A percentile compares a stretch with the other conserved stretches of the same genome.
These are phyloP conservation scores for Panthera tigris DNA, from an alignment of 2,113 vertebrate species.

Conservation along the genomic window DNA sequence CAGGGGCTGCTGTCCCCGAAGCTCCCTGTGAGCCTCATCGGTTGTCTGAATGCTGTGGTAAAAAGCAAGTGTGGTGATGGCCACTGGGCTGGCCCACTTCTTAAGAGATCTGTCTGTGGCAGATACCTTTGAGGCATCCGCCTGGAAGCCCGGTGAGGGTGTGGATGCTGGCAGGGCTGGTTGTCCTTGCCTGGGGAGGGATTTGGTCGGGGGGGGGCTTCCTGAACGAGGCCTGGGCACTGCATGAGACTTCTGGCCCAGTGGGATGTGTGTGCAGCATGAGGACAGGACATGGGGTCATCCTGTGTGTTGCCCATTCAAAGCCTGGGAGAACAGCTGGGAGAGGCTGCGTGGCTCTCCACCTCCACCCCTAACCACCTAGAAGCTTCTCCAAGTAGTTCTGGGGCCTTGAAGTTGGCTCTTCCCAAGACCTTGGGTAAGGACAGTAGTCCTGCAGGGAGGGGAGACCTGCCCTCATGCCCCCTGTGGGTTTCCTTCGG, in stretches of 20 bases:
- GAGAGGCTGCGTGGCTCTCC: not conserved
- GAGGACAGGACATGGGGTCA: rapidly evolving
- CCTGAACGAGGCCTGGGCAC: no score
- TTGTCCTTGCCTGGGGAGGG: no score
- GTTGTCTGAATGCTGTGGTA: not conserved
- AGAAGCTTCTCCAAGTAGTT: not conserved
- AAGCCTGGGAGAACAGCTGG: not conserved
- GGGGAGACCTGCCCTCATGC: not conserved
- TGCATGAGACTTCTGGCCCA: not conserved
- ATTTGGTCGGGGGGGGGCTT: no score
- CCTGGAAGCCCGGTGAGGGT: not conserved
- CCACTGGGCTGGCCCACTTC: not conserved
- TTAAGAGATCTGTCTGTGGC: not conserved
- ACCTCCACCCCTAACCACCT: rapidly evolving
- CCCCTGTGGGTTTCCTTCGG: not conserved
- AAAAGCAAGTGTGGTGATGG: not conserved
- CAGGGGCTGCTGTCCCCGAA: not conserved
- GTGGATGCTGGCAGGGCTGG: no score
- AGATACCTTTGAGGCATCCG: not conserved
- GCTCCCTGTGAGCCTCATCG: not conserved
- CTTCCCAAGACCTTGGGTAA: not conserved
- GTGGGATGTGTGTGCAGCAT: rapidly evolving
- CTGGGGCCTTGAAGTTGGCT: not conserved
- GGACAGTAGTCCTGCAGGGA: not conserved
- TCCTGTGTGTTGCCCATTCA: not conserved